Evolutionary conservation across 2,797 vertebrate species (phyloP).

Genomic region (Podargus strigoides): DNA sequence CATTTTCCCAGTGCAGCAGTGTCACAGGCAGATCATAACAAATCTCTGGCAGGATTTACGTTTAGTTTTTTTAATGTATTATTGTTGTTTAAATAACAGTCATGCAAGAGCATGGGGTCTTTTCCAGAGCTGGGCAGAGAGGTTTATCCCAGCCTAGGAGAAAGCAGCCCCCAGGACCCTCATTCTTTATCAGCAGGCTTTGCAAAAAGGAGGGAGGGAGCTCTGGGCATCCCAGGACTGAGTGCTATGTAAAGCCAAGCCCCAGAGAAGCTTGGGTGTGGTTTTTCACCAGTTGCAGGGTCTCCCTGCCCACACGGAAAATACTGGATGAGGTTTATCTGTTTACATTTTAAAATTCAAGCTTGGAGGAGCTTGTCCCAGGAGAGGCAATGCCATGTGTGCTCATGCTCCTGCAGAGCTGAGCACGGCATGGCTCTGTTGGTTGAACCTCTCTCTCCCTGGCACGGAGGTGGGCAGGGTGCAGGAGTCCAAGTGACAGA

Average conservation of each 20-base stretch:
- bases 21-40: not conserved
- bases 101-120: not conserved
- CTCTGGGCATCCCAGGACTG: not conserved
- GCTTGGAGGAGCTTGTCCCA: not conserved
- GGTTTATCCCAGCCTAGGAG: not conserved
- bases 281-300: not conserved
- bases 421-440: not conserved
- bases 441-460: not conserved
- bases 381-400: not conserved
- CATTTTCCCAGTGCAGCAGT: not conserved
- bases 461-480: not conserved
- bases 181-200: not conserved
- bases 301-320: not conserved
- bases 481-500: not conserved
- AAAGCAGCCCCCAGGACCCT: not conserved
- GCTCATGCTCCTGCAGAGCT: accelerated
- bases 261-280: not conserved
- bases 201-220: not conserved
- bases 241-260: not conserved
- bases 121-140: not conserved
- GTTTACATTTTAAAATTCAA: not conserved
- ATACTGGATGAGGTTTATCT: not conserved
- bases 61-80: not conserved
- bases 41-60: not conserved
- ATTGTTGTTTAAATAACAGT: not conserved